A percentile compares a stretch with the other conserved stretches of the same genome.
phyloP scores from a whole-genome alignment of 2,113 vertebrate genomes.

The Oplegnathus fasciatus region DNA sequence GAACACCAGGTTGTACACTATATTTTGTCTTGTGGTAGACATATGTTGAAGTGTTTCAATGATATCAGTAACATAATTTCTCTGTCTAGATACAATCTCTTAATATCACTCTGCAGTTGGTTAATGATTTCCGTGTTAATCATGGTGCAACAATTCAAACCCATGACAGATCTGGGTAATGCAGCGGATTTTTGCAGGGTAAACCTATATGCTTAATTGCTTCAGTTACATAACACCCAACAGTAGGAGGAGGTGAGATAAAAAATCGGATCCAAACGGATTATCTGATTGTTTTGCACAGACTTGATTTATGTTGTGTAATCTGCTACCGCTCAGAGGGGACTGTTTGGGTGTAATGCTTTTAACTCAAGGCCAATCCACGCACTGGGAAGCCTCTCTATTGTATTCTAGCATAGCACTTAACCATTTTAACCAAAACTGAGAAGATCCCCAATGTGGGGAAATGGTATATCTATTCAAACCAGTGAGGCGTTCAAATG shows the following conservation, averaged over 20 bases:
- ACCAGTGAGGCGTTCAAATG: not conserved
- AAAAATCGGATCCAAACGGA: constrained; percentile 37
- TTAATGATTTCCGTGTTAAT: not conserved
- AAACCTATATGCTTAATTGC: constrained; percentile 26
- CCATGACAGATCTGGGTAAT: not conserved
- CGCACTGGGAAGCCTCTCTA: not conserved
- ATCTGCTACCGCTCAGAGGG: constrained; percentile 42
- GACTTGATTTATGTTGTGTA: constrained; percentile 45
- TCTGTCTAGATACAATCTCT: not conserved
- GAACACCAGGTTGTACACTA: not conserved
- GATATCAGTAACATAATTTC: not conserved
- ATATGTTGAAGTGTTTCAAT: not conserved
- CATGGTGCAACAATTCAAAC: not conserved
- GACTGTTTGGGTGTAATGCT: not conserved
- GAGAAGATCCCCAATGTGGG: not conserved
- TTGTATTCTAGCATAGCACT: not conserved
- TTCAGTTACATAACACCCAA: constrained; percentile 38
- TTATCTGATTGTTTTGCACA: constrained; percentile 47
- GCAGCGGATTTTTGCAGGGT: not conserved
- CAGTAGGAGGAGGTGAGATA: constrained; percentile 38
- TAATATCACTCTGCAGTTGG: not conserved
- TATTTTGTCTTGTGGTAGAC: not conserved
- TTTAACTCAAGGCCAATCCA: constrained; percentile 18
- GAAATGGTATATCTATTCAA: not conserved
- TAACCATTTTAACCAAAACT: constrained; percentile 10